Evolutionary conservation across 2,888 invertebrate species (phyloP), one percentile per base, ranked within the genome.

Genomic region (Zaprionus bogoriensis): DNA sequence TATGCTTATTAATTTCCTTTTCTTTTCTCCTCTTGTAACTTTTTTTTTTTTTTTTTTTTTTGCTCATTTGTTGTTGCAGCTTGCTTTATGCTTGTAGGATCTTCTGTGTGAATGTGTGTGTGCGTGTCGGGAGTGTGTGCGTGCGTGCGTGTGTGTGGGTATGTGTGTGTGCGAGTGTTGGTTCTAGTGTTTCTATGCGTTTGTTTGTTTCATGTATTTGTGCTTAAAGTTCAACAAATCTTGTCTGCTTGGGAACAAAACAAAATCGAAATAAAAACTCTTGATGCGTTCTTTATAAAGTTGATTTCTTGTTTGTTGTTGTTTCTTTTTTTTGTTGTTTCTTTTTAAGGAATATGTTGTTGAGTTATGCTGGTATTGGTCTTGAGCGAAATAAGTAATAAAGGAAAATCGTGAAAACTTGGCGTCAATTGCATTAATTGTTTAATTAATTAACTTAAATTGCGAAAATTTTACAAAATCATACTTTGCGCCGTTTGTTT

Each of bases 401-500:
- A 64, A 67, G 50, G 69, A 68, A 61, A 61, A 69, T 62, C 51
- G 48, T 68, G 61, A 70, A 71, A 70, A 58, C 39, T 61, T 63
- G 76, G 66, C 72, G 71, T 47, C 70, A 66, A 80, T 70, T 73
- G 76, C 73, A 70, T 67, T 67, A 72, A 63, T 67, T 81, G 59
- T 70, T 74, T 58, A 44, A 60, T 61, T 51, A 10, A 22, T 55
- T 61, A 84, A 88, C 74, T 72, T 73, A 77, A 85, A 75, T 79
- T 81, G 66, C 76, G 72, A 78, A 84, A 82, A 71, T 88, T 88
- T 67, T 89, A 81, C 84, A 88, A 84, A 88, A 85, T 73, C 48
- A 81, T 84, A 84, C 52, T 69, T 80, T 74, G 74, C 71, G 71
- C 67, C 74, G 41, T 66, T 61, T 47, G 55, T 53, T n/a, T n/a